A percentile compares a stretch with the other conserved stretches of the same genome.
phyloP scores from a whole-genome alignment of 2,888 invertebrate species.

The Phragmatobia fuliginosa region DNA sequence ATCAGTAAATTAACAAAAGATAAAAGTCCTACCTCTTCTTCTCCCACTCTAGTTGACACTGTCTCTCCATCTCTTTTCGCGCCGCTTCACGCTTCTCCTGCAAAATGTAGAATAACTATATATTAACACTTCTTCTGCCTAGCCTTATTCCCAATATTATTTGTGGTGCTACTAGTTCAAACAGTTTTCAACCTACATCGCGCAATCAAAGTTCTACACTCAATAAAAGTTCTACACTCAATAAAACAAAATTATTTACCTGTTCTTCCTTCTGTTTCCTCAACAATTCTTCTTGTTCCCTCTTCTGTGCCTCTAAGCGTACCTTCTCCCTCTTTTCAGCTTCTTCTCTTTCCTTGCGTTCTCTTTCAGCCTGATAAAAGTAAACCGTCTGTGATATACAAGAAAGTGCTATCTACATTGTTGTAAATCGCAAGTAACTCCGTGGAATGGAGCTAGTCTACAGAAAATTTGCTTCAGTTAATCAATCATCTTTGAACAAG shows the following conservation, averaged over 20 bases:
- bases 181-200: neutral
- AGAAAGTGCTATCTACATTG: neutral
- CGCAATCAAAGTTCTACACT: neutral
- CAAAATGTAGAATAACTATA: no score
- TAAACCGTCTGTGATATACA: neutral
- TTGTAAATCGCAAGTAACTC: no score
- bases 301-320: conserved; percentile 90
- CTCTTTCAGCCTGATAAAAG: conserved; percentile 92
- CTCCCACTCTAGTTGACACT: conserved; percentile 98
- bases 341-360: conserved; percentile 97
- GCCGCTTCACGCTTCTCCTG: conserved; percentile 83
- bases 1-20: no score
- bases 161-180: no score
- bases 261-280: conserved; percentile 91
- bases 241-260: conserved; percentile 53
- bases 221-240: neutral
- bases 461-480: no score
- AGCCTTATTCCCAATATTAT: no score
- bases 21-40: conserved; percentile 89
- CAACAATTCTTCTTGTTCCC: conserved; percentile 95
- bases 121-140: no score
- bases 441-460: no score
- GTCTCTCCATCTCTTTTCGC: conserved; percentile 95
- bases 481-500: no score
- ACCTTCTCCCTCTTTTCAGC: conserved; percentile 94